Evolutionary conservation across 2,113 vertebrate species (phyloP), one percentile per base, ranked within the genome.

Genomic region (Alethe castanea): DNA sequence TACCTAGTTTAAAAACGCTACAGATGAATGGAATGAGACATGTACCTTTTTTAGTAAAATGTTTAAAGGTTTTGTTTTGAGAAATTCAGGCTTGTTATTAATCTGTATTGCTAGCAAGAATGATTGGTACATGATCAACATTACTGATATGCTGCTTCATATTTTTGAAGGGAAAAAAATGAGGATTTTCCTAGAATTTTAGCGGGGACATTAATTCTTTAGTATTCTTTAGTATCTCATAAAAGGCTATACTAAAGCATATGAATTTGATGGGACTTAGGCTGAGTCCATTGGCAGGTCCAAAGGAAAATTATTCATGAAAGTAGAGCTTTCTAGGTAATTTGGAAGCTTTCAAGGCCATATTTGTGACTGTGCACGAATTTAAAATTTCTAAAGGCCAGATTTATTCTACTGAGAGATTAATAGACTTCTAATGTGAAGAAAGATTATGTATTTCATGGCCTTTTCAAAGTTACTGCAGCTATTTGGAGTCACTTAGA

Each of bases 1-100:
- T 65, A 24, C 11, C 35, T 50, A 9, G 31, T 42, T 86, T 79
- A 47, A 90, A 93, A 53, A 17, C 9, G 29, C 18, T 85, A 33
- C 7, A 38, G 11, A 59, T 45, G 1, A 70, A 26, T 0, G 0
- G 14, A 80, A 81, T 3, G 2, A 80, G 6, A 1, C 13, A n/a
- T 5, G 1, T 33, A 40, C 2, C 4, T 19, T 65, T 81, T 57
- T 40, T 57, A 14, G 3, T 14, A 62, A 87, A 78, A 52, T 52
- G 0, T 0, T 42, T 56, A 47, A 42, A 66, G 3, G 1, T 17
- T 85, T 60, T 59, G 2, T 64, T 56, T 74, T 67, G 45, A 62
- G 54, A 65, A 77, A 71, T 26, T 23, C 7, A 79, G 19, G 26
- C 18, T 59, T 62, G 3, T 45, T 62, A n/a, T 69, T 48, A 53